These are phyloP conservation scores for Cephonodes hylas DNA, from an alignment of 2,888 invertebrate genomes.

Conservation along the genomic window DNA sequence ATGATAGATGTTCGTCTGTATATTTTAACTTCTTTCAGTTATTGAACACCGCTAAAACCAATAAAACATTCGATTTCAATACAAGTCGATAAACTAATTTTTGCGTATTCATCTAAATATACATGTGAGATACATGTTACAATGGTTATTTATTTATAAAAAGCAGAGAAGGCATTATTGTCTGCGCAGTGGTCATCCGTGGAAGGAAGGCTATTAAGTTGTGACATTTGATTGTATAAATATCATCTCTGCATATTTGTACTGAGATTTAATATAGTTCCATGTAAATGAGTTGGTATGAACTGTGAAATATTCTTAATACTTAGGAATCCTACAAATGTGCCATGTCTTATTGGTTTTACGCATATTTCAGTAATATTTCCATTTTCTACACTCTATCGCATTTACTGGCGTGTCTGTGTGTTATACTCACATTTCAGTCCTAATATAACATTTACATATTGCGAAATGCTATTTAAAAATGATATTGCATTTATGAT, in stretches of 20 bases:
- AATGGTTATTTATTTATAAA: no score
- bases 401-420: conserved; percentile 34
- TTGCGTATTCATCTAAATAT: neutral
- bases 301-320: neutral
- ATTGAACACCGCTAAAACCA: conserved; percentile 63
- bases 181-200: no score
- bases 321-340: neutral
- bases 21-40: conserved; percentile 59
- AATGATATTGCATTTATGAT: conserved; percentile 3
- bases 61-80: conserved; percentile 49
- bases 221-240: neutral
- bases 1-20: conserved; percentile 73
- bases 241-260: no score
- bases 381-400: conserved; percentile 79
- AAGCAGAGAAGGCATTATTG: no score
- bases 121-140: neutral
- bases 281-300: no score
- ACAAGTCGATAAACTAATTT: neutral
- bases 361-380: conserved; percentile 30
- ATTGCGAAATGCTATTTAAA: neutral
- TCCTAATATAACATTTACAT: neutral
- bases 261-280: no score
- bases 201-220: neutral
- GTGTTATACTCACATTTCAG: neutral
- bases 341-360: conserved; percentile 72